These are phyloP conservation scores for Aporrectodea caliginosa DNA, from an alignment of 1,140 invertebrate genomes.

Conservation along the genomic window DNA sequence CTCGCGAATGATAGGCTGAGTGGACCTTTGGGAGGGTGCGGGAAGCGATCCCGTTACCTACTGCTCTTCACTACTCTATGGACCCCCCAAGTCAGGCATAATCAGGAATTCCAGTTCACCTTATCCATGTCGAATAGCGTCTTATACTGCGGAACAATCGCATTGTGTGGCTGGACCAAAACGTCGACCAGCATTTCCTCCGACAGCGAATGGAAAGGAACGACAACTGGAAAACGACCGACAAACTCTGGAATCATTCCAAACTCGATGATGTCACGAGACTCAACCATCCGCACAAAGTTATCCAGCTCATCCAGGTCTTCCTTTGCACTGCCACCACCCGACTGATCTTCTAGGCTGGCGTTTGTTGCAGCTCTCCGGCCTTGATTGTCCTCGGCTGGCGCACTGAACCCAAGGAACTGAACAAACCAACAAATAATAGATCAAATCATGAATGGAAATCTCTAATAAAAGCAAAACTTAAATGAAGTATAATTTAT, in stretches of 20 bases:
- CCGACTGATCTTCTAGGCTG: constrained; percentile 39
- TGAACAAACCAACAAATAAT: constrained; percentile 49
- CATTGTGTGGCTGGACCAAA: constrained; percentile 93
- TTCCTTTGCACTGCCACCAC: constrained; percentile 34
- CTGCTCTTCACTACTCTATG: too few species aligned
- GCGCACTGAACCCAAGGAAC: constrained; percentile 89
- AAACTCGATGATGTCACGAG: constrained; percentile 95
- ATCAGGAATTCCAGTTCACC: constrained; percentile 54
- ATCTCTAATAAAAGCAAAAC: too few species aligned
- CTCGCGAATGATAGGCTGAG: too few species aligned
- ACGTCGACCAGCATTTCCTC: constrained; percentile 88
- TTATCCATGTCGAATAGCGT: constrained; percentile 73
- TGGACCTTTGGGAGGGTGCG: too few species aligned
- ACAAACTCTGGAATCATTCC: constrained; percentile 82
- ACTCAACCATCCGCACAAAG: constrained; percentile 81
- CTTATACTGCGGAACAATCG: constrained; percentile 80
- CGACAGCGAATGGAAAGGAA: constrained; percentile 92
- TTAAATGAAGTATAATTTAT: too few species aligned
- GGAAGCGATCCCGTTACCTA: too few species aligned
- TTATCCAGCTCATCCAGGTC: constrained; percentile 60
- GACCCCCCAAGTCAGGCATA: too few species aligned
- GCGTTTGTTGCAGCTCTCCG: constrained; percentile 69
- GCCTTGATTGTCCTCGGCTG: constrained; percentile 32
- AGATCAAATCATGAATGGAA: too few species aligned
- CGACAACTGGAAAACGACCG: constrained; percentile 73